Evolutionary conservation across 2,888 invertebrate species (phyloP).

Genomic region (Allygus modestus): DNA sequence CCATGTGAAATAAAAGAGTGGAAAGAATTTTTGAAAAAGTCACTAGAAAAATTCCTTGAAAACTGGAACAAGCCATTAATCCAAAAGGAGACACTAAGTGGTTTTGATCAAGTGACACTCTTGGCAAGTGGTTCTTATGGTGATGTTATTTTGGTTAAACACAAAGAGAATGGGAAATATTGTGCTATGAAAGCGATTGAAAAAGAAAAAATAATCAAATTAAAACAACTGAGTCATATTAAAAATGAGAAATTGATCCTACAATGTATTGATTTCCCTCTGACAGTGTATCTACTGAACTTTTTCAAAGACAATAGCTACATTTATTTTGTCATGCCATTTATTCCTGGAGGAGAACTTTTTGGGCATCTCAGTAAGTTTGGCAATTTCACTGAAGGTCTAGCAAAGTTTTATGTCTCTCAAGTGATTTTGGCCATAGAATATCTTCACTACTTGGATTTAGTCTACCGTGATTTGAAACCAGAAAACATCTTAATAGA

Average conservation of each 20-base stretch:
- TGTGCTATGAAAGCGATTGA: conserved; percentile 82
- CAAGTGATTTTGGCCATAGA: conserved; percentile 95
- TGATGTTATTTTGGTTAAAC: conserved; percentile 80
- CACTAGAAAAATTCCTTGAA: neutral
- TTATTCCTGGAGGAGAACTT: conserved; percentile 92
- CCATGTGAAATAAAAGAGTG: neutral
- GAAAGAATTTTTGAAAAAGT: neutral
- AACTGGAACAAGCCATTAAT: neutral
- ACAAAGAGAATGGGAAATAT: conserved; percentile 75
- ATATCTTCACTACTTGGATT: conserved; percentile 91
- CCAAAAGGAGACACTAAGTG: neutral
- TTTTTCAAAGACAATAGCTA: conserved; percentile 92
- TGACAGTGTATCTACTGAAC: conserved; percentile 90
- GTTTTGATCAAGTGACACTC: neutral
- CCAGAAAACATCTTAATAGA: conserved; percentile 95
- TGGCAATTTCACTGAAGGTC: conserved; percentile 78
- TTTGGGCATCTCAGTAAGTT: conserved; percentile 85
- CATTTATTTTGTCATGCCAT: conserved; percentile 90
- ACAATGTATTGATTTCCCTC: conserved; percentile 91
- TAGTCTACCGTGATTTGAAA: conserved; percentile 94
- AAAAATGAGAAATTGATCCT: conserved; percentile 91
- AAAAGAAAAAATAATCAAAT: conserved; percentile 80
- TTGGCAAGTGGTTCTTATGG: conserved; percentile 81
- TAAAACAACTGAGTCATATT: conserved; percentile 81
- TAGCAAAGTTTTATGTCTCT: conserved; percentile 87